Base-by-base conservation (phyloP, 2,797 vertebrate species). In the Phrynocephalus guinanensis region DNA sequence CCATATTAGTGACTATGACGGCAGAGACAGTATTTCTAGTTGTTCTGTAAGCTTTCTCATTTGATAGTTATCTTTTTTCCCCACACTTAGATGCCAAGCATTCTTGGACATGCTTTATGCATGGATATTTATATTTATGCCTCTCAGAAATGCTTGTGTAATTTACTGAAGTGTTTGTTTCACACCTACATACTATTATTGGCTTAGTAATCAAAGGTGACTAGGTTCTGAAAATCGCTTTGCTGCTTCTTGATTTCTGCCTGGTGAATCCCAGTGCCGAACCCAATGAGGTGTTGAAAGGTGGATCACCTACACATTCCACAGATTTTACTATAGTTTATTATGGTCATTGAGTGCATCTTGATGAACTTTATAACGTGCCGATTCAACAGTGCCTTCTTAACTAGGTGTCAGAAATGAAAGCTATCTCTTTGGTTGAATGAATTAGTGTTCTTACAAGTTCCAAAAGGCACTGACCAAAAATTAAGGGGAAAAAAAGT, bases 321-420 rank as follows among this genome's bases (percentile, higher is more conserved):
- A 52, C 52, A 71, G 70, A n/a, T 70, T n/a, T 70, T 48, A 52
- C 44, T 83, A 33, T 9, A 10, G 22, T 84, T 63, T 60, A 73
- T 33, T 38, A 52, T 63, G 50, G 68, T 83, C 70, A 83, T 60
- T 6, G 48, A 83, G 82, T 56, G 68, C 82, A 56, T 72, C n/a
- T 20, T 73, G 18, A 33, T 38, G 26, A 38, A 75, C 24, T 63
- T 75, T 52, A 84, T 52, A 60, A 7, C 3, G 18, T 56, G 38
- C 9, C 16, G 38, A 18, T 44, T 75, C 38, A 22, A 75, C 33
- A 38, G 38, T 22, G 20, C 38, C 52, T 56, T 56, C 15, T 15
- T 10, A 56, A 56, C 10, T 56, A 56, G 52, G 1, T 56, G 52
- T 56, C 52, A 56, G 52, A 56, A 56, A 38, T 33, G 38, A 75